Conservation (phyloP, 2,797 vertebrate genomes). For the Tragelaphus oryx region DNA sequence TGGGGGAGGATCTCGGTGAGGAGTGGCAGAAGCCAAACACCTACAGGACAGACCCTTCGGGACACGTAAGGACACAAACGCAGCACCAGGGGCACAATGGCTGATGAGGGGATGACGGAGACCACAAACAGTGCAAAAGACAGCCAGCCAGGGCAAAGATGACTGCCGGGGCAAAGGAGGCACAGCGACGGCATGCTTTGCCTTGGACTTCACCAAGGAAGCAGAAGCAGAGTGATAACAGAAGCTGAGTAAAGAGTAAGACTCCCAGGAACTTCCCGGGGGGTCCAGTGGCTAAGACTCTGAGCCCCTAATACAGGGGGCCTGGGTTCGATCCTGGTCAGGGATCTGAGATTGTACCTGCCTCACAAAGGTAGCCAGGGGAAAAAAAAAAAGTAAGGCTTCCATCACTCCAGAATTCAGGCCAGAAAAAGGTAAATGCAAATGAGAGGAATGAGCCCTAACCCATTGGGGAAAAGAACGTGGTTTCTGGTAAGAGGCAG, state of each 20-base stretch:
- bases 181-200: rapidly evolving
- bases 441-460: background rate
- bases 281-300: background rate
- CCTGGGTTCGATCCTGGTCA: background rate
- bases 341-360: background rate
- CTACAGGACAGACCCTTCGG: background rate
- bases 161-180: background rate
- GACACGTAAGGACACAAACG: background rate
- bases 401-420: background rate
- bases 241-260: background rate
- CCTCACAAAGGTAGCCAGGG: background rate
- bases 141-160: background rate
- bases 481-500: background rate
- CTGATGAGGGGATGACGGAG: background rate
- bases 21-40: background rate
- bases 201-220: background rate
- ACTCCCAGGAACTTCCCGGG: background rate
- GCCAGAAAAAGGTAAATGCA: background rate
- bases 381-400: too few relatives aligned
- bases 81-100: background rate
- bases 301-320: background rate
- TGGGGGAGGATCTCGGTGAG: background rate
- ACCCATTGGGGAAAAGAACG: background rate
- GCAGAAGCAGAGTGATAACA: background rate
- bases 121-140: background rate